These are phyloP conservation scores for Drosophila lacteicornis DNA, from an alignment of 1,140 invertebrate genomes.

Conservation along the genomic window DNA sequence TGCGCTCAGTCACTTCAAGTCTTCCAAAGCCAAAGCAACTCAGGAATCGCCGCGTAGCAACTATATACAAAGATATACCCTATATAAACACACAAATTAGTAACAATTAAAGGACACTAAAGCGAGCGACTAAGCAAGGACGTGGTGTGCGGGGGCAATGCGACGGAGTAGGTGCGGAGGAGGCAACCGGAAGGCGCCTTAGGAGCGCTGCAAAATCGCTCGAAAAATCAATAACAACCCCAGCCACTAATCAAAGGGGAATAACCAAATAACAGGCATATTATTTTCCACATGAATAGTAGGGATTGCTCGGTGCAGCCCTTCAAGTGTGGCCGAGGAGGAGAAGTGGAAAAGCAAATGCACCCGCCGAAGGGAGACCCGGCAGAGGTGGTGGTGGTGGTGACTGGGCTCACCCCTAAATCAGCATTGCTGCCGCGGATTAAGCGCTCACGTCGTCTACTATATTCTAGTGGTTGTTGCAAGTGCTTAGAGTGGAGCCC, in stretches of 20 bases:
- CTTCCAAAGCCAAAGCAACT: conserved; percentile 76
- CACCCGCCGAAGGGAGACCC: conserved; percentile 29
- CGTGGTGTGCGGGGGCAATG: conserved; percentile 1
- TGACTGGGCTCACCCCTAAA: conserved; percentile 36
- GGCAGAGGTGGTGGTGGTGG: conserved; percentile 29
- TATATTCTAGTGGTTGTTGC: conserved; percentile 67
- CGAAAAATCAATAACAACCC: conserved; percentile 70
- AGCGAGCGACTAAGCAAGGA: conserved; percentile 14
- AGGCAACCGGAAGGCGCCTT: background rate
- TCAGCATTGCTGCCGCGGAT: conserved; percentile 38
- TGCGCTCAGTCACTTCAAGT: conserved; percentile 72
- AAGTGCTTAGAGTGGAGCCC: conserved; percentile 45
- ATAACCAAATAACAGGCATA: conserved; percentile 18
- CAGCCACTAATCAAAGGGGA: conserved; percentile 23
- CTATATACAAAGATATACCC: conserved; percentile 6
- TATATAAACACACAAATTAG: conserved; percentile 5
- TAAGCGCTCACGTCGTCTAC: conserved; percentile 39
- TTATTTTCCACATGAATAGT: conserved; percentile 20
- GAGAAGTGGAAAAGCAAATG: conserved; percentile 25
- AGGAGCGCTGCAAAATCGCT: background rate
- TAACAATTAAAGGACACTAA: background rate
- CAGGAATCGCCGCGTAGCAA: conserved; percentile 52
- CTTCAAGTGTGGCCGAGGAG: conserved; percentile 56
- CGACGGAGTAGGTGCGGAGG: conserved; percentile 7
- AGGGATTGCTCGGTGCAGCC: conserved; percentile 39